Conservation (phyloP, 2,113 vertebrate species). For the Larimichthys crocea region DNA sequence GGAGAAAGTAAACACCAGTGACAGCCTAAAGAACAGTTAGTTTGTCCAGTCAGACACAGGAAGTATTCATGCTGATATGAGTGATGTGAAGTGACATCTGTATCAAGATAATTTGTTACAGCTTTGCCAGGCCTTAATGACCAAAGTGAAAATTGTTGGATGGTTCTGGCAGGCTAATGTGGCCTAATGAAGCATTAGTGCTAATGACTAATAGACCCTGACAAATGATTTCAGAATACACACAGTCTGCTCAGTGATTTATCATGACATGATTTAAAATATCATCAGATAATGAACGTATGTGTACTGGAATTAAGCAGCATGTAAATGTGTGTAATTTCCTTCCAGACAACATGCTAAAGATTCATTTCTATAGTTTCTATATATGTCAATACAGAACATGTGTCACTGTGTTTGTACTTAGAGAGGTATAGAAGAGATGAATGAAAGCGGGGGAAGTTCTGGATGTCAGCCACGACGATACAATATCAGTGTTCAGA, state of each 20-base stretch:
- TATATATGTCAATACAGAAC: not conserved
- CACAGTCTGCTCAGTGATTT: not conserved
- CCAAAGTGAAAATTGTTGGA: not conserved
- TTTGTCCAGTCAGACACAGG: not conserved
- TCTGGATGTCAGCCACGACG: constrained; percentile 13
- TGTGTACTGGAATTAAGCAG: not conserved
- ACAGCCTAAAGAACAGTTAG: not conserved
- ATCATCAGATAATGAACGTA: not conserved
- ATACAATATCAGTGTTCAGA: constrained; percentile 18
- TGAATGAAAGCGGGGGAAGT: not conserved
- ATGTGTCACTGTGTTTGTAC: not conserved
- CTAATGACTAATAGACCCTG: not conserved
- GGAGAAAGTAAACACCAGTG: not conserved
- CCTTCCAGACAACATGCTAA: not conserved
- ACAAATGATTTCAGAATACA: not conserved
- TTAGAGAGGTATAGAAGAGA: not conserved
- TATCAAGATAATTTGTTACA: constrained; percentile 7
- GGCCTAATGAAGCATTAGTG: not conserved
- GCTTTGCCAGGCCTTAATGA: not conserved
- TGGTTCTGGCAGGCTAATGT: not conserved
- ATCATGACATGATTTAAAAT: not conserved
- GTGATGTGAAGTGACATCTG: not conserved
- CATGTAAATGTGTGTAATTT: not conserved
- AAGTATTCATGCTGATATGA: not conserved
- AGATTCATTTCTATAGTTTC: not conserved